A percentile compares a stretch with the other conserved stretches of the same genome.
Conservation (phyloP, 2,113 vertebrate genomes). For the Gadus chalcogrammus region DNA sequence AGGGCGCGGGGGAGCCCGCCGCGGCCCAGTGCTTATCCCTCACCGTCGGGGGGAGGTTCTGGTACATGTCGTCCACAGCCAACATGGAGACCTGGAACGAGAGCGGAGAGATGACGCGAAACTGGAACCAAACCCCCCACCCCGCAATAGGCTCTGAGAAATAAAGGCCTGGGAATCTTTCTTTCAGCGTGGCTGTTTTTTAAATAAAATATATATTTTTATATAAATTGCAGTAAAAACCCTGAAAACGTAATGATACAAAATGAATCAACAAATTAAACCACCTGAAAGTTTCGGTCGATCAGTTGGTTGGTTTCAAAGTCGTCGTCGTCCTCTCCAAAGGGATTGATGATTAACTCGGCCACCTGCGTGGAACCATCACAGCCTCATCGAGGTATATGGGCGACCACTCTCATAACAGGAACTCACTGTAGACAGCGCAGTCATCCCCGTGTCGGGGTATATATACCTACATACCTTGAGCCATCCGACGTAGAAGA, state of each 20-base stretch:
- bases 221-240: conserved; percentile 14
- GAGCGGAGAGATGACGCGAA: neutral
- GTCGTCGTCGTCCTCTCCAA: conserved; percentile 87
- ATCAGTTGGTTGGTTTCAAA: conserved; percentile 93
- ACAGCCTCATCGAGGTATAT: no score
- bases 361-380: conserved; percentile 71
- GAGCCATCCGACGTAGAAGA: conserved; percentile 88
- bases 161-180: no score
- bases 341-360: conserved; percentile 88
- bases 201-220: neutral
- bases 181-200: no score
- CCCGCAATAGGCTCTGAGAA: no score
- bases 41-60: conserved; percentile 73
- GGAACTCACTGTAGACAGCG: neutral
- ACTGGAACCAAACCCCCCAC: neutral
- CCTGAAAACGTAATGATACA: conserved; percentile 66
- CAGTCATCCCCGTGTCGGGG: neutral
- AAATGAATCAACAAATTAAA: neutral
- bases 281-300: conserved; percentile 85
- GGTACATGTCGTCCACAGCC: conserved; percentile 87
- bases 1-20: conserved; percentile 70
- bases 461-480: conserved; percentile 67
- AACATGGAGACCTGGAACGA: conserved; percentile 81
- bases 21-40: conserved; percentile 85
- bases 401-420: no score